phyloP scores from a whole-genome alignment of 2,888 invertebrate species.

The Silvanus unidentatus region DNA sequence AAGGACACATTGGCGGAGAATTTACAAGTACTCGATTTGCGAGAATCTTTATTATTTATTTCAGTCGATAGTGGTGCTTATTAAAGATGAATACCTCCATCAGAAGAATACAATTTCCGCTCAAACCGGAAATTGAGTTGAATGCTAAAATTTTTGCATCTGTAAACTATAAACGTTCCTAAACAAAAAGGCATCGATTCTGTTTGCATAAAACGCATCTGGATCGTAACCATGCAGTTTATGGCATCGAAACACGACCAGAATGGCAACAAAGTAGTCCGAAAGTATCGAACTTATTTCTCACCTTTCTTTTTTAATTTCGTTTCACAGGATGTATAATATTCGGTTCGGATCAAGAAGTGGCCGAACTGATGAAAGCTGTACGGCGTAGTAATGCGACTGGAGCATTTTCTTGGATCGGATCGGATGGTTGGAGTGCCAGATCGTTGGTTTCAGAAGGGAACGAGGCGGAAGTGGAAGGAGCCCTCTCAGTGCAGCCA shows the following conservation, averaged over 20 bases:
- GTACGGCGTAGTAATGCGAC: conserved; percentile 83
- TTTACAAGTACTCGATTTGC: too few relatives aligned
- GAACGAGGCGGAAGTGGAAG: conserved; percentile 84
- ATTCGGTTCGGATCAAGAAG: conserved; percentile 95
- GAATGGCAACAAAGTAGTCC: not conserved
- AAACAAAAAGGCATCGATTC: too few relatives aligned
- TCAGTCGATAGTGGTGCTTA: too few relatives aligned
- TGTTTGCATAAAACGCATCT: conserved; percentile 5
- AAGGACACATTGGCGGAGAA: too few relatives aligned
- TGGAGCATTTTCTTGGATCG: conserved; percentile 90
- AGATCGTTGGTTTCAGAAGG: conserved; percentile 79
- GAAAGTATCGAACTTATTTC: not conserved
- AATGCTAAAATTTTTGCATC: too few relatives aligned
- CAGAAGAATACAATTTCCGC: too few relatives aligned
- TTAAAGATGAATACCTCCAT: too few relatives aligned
- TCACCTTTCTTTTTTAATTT: too few relatives aligned
- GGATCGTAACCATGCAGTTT: not conserved
- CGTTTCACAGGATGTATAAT: conserved; percentile 96
- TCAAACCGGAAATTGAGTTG: too few relatives aligned
- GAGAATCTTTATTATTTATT: too few relatives aligned
- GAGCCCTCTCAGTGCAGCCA: conserved; percentile 93
- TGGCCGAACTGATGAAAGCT: conserved; percentile 91
- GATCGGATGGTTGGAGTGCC: conserved; percentile 95
- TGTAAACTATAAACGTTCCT: too few relatives aligned
- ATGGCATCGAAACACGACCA: not conserved